Evolutionary conservation across 2,113 vertebrate genomes (phyloP), one percentile per base, ranked within the genome.

Genomic region (Leucopsar rothschildi): DNA sequence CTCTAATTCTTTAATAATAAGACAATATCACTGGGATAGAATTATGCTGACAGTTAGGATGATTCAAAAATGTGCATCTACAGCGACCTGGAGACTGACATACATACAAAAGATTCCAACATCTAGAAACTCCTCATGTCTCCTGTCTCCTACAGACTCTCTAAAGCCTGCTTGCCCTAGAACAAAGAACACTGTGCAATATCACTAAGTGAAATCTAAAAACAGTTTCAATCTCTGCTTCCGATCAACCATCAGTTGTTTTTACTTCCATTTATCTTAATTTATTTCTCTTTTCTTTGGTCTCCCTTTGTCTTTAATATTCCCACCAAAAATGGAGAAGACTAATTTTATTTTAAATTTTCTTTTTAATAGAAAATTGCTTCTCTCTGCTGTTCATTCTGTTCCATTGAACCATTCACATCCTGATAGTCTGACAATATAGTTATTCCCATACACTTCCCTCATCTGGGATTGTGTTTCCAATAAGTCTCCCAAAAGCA

Each of bases 401-500:
- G 3, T 65, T 92, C 61, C 61, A 35, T 22, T 61, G 29, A 81
- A 31, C 47, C 24, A 12, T 37, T 83, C 59, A 49, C 28, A 64
- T 80, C 37, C 44, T 83, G 66, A 72, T 70, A 66, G 63, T 59
- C 63, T 96, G 82, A 86, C 55, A 86, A 83, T 77, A 66, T 17
- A 60, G 61, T 90, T 82, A 92, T 63, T 96, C 63, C 56, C 65
- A 65, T 40, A 80, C 55, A 82, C 70, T 59, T 95, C 28, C 50
- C 59, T 90, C 84, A 90, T 92, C 70, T 90, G 66, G 78, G 73
- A 69, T 9, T 85, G 45, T 82, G 81, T 91, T 97, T 95, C 90
- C 59, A 91, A 27, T 27, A 76, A 79, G 11, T 10, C 65, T 95
- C 91, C 93, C 86, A 69, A 95, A 97, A 95, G 91, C 70, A 76